Base-by-base conservation (phyloP, 2,888 invertebrate species). In the Agonopterix alstromeriana region DNA sequence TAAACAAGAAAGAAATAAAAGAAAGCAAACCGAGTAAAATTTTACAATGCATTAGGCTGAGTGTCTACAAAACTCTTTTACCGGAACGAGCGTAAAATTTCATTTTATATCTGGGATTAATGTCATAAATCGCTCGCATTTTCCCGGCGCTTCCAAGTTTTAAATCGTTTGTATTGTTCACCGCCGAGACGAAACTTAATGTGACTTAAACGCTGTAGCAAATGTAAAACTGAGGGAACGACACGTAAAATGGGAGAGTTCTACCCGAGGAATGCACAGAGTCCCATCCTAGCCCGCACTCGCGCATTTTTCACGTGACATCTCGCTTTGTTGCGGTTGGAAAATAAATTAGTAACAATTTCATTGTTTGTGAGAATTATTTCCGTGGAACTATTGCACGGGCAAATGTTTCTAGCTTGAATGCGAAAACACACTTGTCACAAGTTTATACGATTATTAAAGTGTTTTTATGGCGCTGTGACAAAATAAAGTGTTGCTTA, bases 311-410 rank as follows among this genome's bases (percentile, higher is more conserved):
- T 88, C 87, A 86, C 73, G 84, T 79, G 87, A 86, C 86, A 82
- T 83, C 79, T 78, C 85, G 82, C 87, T 86, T 87, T 88, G 87
- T 86, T 84, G 84, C 67, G 85, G 86, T 82, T 69, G 80, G 74
- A 71, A 82, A 86, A 88, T 83, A 86, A 87, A 88, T 88, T 86
- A 87, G 83, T 85, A 82, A 87, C 87, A 83, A 84, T 87, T 84
- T 83, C 85, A 86, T 81, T 88, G 84, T 86, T 84, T 83, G 82
- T 64, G 73, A 74, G 77, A 83, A 85, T 85, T 80, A 81, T 83
- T 64, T 58, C 67, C 65, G 61, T 52, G 52, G 62, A 62, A 65
- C 65, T 60, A 57, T 55, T 63, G 55, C 47, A 43, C n/a, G 27
- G 44, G 35, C 48, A 38, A 48, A 43, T 36, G 45, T 12, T 48